Evolutionary conservation across 2,888 invertebrate genomes (phyloP), one percentile per base, ranked within the genome.

Genomic region (Drosophila cracens): DNA sequence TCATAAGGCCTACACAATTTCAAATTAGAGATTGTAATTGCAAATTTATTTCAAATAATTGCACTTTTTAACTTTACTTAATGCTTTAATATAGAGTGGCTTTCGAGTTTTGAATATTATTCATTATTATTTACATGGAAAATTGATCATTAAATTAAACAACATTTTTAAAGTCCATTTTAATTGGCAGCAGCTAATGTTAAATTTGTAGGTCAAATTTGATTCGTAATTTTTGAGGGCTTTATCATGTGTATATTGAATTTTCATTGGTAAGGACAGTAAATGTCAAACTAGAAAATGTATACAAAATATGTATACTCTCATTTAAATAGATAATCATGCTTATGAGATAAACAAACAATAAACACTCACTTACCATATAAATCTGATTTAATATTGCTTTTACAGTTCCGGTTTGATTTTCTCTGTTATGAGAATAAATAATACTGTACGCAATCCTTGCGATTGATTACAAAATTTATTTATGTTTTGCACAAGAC

Each of bases 321-420:
- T 34, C 11, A 46, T 38, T 49, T 38, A 21, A 40, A 27, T 18
- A n/a, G 21, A 53, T 63, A 62, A 27, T 40, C 53, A 63, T 67
- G 52, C 51, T 59, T 34, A 58, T 59, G 8, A 52, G 43, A 51
- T 63, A 68, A 81, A 68, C 43, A 67, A 75, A 38, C 36, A 56
- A 51, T 49, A 62, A 59, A 61, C 58, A 62, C 52, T 59, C 48
- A 27, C 68, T 68, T 57, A 81, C 78, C 59, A 40, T 29, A 48
- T 16, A 33, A 40, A 46, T 56, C 8, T 10, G 8, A 18, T 58
- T 51, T 57, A 11, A 25, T 46, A 62, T 65, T 51, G 13, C 54
- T 3, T 43, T 33, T 27, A 46, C 2, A 40, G 31, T 61, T 76
- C 36, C 40, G 49, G 21, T 29, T 25, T 40, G n/a, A 18, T n/a